A percentile compares a stretch with the other conserved stretches of the same genome.
phyloP scores from a whole-genome alignment of 2,888 invertebrate genomes.

The Callosobruchus maculatus region DNA sequence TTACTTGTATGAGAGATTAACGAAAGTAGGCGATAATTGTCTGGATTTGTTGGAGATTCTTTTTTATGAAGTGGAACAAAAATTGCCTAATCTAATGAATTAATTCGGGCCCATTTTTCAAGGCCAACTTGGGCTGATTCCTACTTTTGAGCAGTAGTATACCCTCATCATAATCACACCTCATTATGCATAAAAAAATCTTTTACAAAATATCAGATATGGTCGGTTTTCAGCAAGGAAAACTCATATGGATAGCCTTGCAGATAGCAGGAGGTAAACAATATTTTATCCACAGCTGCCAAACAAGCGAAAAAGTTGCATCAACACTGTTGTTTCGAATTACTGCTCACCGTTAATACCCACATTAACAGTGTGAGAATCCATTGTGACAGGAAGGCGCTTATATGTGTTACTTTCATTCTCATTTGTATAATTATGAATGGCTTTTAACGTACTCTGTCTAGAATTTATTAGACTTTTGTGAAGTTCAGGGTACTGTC shows the following conservation, averaged over 20 bases:
- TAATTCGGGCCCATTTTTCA: too few relatives aligned
- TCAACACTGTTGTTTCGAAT: neutral
- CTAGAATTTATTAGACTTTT: neutral
- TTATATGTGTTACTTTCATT: neutral
- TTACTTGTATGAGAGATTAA: too few relatives aligned
- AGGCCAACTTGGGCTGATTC: neutral
- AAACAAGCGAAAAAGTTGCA: neutral
- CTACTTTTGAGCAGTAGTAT: neutral
- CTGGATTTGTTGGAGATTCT: too few relatives aligned
- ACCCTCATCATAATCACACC: neutral
- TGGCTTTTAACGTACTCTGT: neutral
- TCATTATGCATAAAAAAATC: neutral
- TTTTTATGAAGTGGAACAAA: too few relatives aligned
- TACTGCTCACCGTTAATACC: neutral
- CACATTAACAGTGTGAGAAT: neutral
- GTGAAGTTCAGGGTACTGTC: neutral
- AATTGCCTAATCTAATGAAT: too few relatives aligned
- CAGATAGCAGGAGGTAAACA: neutral
- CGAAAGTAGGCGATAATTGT: too few relatives aligned
- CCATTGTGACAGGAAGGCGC: neutral
- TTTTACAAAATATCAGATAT: neutral
- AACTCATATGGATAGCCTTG: neutral
- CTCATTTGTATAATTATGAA: neutral
- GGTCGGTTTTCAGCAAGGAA: neutral
- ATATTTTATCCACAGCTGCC: neutral